Evolutionary conservation across 2,888 invertebrate species (phyloP).

Genomic region (Pseudococcus longispinus): DNA sequence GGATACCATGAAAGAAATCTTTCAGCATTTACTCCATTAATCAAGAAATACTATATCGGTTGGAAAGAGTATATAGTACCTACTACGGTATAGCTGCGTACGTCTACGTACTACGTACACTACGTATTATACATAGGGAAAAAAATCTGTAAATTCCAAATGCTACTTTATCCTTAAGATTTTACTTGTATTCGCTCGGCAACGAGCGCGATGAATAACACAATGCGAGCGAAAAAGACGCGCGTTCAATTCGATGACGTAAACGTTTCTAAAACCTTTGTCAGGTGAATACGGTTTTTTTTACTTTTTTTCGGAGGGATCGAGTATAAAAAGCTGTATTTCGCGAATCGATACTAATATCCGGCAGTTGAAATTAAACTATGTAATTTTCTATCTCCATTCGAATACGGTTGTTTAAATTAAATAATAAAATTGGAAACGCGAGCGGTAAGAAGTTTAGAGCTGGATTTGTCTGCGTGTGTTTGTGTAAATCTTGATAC

Average conservation of each 20-base stretch:
- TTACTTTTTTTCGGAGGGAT: not conserved
- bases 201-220: not conserved
- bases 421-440: slow-evolving; percentile 21
- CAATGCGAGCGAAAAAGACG: not conserved
- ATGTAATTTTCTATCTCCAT: slow-evolving; percentile 12
- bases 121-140: not conserved
- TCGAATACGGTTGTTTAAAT: slow-evolving; percentile 21
- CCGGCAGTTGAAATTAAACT: slow-evolving; percentile 30
- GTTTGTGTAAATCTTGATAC: not conserved
- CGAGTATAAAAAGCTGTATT: not conserved
- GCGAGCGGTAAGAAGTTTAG: not conserved
- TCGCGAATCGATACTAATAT: slow-evolving; percentile 28
- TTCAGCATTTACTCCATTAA: slow-evolving; percentile 26
- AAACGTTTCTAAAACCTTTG: slow-evolving; percentile 33
- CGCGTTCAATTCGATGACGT: slow-evolving; percentile 17
- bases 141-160: slow-evolving; percentile 34
- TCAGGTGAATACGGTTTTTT: not conserved
- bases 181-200: not conserved
- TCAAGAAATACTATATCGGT: slow-evolving; percentile 31
- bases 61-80: not conserved
- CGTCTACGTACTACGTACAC: not conserved
- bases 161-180: slow-evolving; percentile 26
- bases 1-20: slow-evolving; percentile 18
- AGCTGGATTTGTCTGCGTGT: not conserved
- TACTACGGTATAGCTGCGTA: not conserved